These are phyloP conservation scores for Thalassaphorura encarpata DNA, from an alignment of 1,140 invertebrate species.

Conservation along the genomic window DNA sequence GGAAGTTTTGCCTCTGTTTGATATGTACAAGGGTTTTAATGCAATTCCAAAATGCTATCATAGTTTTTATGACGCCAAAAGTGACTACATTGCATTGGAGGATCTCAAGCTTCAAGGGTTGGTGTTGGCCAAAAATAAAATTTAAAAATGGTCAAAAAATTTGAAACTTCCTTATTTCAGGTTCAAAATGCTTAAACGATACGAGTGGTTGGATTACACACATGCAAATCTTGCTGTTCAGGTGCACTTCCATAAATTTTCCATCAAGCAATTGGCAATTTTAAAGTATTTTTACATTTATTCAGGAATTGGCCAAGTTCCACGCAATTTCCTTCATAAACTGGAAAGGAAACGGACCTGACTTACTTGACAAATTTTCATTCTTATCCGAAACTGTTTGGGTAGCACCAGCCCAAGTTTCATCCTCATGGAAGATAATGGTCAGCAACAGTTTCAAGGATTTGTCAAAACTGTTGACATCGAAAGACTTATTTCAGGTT, in stretches of 20 bases:
- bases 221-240: conserved; percentile 6
- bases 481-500: conserved; percentile 11
- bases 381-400: conserved; percentile 11
- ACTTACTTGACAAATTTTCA: conserved; percentile 4
- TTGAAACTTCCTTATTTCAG: conserved; percentile 3
- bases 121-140: too few relatives aligned
- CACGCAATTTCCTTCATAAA: conserved; percentile 15
- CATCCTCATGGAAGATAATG: background rate
- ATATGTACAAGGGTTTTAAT: background rate
- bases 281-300: background rate
- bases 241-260: background rate
- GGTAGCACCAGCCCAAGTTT: background rate
- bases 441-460: conserved; percentile 7
- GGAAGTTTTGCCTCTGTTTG: background rate
- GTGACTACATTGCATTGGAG: conserved; percentile 7
- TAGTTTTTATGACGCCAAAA: background rate
- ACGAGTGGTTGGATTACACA: conserved; percentile 1
- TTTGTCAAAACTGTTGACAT: background rate
- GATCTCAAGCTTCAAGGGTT: conserved; percentile 7
- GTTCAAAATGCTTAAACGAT: conserved; percentile 9
- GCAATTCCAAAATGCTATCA: conserved; percentile 3
- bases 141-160: too few relatives aligned
- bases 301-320: conserved; percentile 15
- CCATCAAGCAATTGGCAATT: background rate
- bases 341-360: conserved; percentile 10